Percentiles rank a stretch among this genome's conserved stretches.
Evolutionary conservation across 2,113 vertebrate species (phyloP).

Genomic region (Anolis carolinensis): DNA sequence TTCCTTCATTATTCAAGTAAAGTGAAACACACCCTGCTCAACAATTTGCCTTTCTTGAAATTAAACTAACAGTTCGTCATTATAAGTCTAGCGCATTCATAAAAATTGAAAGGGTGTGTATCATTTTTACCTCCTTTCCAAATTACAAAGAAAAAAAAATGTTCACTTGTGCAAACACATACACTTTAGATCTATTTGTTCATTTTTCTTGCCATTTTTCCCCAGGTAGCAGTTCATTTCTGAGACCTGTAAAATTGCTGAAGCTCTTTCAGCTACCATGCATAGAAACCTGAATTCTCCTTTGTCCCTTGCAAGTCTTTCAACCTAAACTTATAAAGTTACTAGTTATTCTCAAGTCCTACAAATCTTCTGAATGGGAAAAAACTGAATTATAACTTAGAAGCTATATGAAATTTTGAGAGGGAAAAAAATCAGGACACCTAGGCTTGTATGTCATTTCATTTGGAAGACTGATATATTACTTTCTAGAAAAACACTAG

Average conservation of each 20-base stretch:
- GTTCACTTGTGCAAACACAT: not conserved
- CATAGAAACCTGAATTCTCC: not conserved
- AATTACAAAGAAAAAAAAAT: not conserved
- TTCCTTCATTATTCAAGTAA: no score
- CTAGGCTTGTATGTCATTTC: not conserved
- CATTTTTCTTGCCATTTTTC: not conserved
- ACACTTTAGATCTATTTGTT: not conserved
- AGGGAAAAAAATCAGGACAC: no score
- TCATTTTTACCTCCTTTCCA: not conserved
- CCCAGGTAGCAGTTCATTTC: not conserved
- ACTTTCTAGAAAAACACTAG: not conserved
- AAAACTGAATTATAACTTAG: not conserved
- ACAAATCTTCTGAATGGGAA: not conserved
- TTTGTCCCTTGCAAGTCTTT: not conserved
- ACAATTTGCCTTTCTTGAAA: no score
- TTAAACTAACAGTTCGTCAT: not conserved
- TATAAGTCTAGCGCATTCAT: slow-evolving; percentile 6
- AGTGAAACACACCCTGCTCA: no score
- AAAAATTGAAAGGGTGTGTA: not conserved
- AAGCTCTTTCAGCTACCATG: not conserved
- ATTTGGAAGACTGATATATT: not conserved
- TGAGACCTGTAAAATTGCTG: slow-evolving; percentile 1
- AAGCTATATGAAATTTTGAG: not conserved
- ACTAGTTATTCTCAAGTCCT: slow-evolving; percentile 5
- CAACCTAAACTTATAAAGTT: slow-evolving; percentile 1